Conservation (phyloP, 2,113 vertebrate genomes). For the Caranx ignobilis region DNA sequence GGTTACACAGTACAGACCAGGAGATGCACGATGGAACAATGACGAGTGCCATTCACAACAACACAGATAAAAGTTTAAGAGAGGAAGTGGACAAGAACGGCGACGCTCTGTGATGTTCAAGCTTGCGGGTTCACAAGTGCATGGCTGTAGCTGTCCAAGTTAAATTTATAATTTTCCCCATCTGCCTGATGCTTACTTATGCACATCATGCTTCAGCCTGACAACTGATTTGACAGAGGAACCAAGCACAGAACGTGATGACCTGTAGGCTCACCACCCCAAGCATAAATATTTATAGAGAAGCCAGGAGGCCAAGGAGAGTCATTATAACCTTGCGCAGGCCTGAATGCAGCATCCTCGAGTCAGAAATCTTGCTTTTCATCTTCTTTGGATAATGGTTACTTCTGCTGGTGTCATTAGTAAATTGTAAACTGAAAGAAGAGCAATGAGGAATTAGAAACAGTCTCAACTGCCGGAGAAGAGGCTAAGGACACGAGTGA, state of each 20-base stretch:
- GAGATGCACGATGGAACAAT: not conserved
- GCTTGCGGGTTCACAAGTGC: conserved; percentile 43
- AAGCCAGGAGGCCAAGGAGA: conserved; percentile 68
- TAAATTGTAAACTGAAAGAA: conserved; percentile 8
- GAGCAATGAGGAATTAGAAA: conserved; percentile 3
- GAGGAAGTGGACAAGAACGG: conserved; percentile 12
- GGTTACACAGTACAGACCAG: not conserved
- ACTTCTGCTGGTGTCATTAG: conserved; percentile 20
- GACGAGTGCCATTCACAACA: conserved; percentile 26
- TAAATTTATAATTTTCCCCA: conserved; percentile 67
- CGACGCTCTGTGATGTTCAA: conserved; percentile 36
- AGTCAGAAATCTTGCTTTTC: conserved; percentile 40
- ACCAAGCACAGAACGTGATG: conserved; percentile 58
- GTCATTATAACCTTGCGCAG: conserved; percentile 69
- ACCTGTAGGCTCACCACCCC: conserved; percentile 68
- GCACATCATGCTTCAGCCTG: conserved; percentile 68
- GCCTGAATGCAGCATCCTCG: conserved; percentile 28
- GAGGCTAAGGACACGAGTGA: conserved; percentile 14
- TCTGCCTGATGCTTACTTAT: conserved; percentile 72
- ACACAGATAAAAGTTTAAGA: conserved; percentile 13
- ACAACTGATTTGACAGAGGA: conserved; percentile 76
- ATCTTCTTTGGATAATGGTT: not conserved
- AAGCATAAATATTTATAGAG: conserved; percentile 77
- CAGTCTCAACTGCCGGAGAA: not conserved
- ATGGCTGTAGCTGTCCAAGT: conserved; percentile 43